Conservation (phyloP, 2,113 vertebrate genomes). For the Brachirus orientalis region DNA sequence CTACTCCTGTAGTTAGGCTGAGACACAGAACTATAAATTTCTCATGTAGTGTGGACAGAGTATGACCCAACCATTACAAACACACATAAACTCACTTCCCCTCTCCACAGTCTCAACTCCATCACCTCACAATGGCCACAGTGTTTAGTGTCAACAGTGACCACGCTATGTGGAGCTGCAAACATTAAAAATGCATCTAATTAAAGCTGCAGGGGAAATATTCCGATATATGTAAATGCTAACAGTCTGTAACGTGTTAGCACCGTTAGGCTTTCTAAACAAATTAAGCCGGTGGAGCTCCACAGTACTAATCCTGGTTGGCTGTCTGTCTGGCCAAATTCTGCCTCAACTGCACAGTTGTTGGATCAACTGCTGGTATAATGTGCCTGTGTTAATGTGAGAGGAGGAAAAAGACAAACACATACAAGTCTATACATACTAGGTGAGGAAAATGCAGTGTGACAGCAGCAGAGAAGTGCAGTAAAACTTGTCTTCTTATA, state of each 20-base stretch:
- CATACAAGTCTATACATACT: constrained; percentile 20
- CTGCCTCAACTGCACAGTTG: constrained; percentile 55
- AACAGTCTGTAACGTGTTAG: constrained; percentile 65
- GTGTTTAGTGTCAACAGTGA: constrained; percentile 62
- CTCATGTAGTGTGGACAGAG: constrained; percentile 6
- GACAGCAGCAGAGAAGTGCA: constrained; percentile 38
- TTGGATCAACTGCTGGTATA: constrained; percentile 58
- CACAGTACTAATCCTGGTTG: constrained; percentile 60
- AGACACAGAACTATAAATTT: constrained; percentile 8
- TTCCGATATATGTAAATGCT: constrained; percentile 50
- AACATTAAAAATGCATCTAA: constrained; percentile 64
- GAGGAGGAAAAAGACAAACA: constrained; percentile 18
- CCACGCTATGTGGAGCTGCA: constrained; percentile 34
- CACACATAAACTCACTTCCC: constrained; percentile 13
- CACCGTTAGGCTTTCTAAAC: constrained; percentile 65
- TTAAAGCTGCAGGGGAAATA: constrained; percentile 57
- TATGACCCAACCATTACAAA: constrained; percentile 1
- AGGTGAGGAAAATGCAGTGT: constrained; percentile 23
- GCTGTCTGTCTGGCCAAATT: constrained; percentile 59
- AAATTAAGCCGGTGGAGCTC: constrained; percentile 59
- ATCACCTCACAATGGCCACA: constrained; percentile 52
- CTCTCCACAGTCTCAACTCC: constrained; percentile 26
- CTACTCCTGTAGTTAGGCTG: background rate
- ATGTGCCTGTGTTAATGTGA: constrained; percentile 39
- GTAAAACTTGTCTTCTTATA: constrained; percentile 44